phyloP scores from a whole-genome alignment of 2,797 vertebrate genomes.

The Myiotriccus ornatus region DNA sequence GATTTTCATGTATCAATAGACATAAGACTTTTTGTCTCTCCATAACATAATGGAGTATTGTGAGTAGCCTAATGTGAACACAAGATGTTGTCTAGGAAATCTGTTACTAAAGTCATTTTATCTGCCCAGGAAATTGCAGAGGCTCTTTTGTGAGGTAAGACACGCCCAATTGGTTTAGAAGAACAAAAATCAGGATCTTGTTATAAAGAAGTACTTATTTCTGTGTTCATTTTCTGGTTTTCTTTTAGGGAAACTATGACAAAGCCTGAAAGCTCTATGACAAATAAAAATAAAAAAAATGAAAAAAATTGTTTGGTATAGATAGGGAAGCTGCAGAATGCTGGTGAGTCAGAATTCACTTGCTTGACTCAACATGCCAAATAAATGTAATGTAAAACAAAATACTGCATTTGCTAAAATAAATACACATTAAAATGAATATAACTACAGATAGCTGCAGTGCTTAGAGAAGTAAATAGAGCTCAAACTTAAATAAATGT shows the following conservation, averaged over 20 bases:
- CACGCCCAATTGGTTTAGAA: background rate
- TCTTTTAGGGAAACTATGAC: background rate
- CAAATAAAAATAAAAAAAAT: background rate
- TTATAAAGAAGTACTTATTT: background rate
- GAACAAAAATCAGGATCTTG: background rate
- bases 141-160: background rate
- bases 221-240: background rate
- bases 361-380: conserved; percentile 50
- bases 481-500: conserved; percentile 61
- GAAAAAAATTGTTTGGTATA: background rate
- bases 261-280: background rate
- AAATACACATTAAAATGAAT: conserved; percentile 62
- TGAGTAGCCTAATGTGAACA: background rate
- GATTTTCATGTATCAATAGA: background rate
- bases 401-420: conserved; percentile 65
- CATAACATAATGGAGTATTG: background rate
- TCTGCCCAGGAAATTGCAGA: background rate
- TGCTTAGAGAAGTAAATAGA: conserved; percentile 68
- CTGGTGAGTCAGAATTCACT: conserved; percentile 16
- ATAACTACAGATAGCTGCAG: conserved; percentile 46
- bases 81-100: background rate
- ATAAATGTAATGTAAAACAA: conserved; percentile 47
- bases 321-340: background rate
- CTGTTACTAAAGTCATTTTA: background rate
- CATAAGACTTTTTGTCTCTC: background rate